Evolutionary conservation across 2,113 vertebrate genomes (phyloP).

Genomic region (Burhinus oedicnemus): DNA sequence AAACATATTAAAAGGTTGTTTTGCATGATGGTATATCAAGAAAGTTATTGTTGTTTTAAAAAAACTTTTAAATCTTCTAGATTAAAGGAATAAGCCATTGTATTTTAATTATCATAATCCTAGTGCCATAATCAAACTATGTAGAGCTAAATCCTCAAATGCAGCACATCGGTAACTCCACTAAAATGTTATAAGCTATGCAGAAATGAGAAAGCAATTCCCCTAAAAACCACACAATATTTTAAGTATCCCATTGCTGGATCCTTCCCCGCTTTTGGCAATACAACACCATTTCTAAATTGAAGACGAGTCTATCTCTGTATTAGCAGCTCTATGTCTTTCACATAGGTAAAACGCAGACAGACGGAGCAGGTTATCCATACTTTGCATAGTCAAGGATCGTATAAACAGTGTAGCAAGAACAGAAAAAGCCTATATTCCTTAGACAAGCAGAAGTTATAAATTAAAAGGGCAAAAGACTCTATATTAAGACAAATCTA

Average conservation of each 20-base stretch:
- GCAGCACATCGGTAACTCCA: background rate
- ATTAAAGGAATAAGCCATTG: background rate
- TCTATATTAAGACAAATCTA: background rate
- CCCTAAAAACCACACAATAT: background rate
- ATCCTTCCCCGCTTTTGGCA: background rate
- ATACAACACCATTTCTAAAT: rapidly evolving
- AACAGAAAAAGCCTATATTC: background rate
- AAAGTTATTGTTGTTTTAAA: background rate
- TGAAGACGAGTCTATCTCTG: background rate
- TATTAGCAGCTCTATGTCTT: background rate
- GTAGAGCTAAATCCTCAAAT: background rate
- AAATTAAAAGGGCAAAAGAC: background rate
- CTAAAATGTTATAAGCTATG: rapidly evolving
- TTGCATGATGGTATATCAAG: background rate
- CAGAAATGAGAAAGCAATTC: background rate
- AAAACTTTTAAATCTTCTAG: background rate
- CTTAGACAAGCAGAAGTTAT: background rate
- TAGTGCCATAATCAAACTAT: background rate
- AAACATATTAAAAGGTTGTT: background rate
- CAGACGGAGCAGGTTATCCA: background rate
- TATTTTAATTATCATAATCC: background rate
- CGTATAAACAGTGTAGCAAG: background rate
- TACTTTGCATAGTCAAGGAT: rapidly evolving
- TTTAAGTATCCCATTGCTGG: background rate
- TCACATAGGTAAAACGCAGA: background rate